Evolutionary conservation across 2,797 vertebrate genomes (phyloP).

Genomic region (Hafferia zeledoni): DNA sequence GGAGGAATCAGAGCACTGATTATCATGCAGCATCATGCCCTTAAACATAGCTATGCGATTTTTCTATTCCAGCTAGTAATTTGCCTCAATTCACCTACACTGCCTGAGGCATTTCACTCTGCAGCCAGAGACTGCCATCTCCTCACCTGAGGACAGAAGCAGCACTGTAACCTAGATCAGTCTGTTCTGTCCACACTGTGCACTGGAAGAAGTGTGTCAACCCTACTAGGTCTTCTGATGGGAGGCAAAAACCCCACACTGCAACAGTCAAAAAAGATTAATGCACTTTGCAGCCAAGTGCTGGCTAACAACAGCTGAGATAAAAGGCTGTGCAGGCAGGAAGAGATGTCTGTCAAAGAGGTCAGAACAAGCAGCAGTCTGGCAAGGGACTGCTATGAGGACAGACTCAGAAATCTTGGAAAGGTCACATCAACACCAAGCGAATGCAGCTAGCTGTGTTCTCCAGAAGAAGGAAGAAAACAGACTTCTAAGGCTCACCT

Average conservation of each 20-base stretch:
- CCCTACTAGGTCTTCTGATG: neutral
- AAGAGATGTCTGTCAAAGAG: neutral
- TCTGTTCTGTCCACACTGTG: neutral
- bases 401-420: neutral
- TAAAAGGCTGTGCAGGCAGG: slow-evolving; percentile 7
- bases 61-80: neutral
- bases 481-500: neutral
- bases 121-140: neutral
- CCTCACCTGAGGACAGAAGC: neutral
- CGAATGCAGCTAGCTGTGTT: neutral
- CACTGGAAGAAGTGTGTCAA: neutral
- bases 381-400: neutral
- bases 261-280: neutral
- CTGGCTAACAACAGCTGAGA: slow-evolving; percentile 36
- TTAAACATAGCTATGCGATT: neutral
- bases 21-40: neutral
- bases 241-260: slow-evolving; percentile 6
- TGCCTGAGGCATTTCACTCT: neutral
- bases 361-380: neutral
- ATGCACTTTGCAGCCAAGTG: slow-evolving; percentile 1
- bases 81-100: slow-evolving; percentile 7
- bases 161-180: neutral
- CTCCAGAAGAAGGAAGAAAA: neutral
- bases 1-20: neutral
- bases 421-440: neutral